Percentiles rank a stretch among this genome's conserved stretches.
phyloP scores from a whole-genome alignment of 2,797 vertebrate genomes.

The Gymnothorax reevesii region DNA sequence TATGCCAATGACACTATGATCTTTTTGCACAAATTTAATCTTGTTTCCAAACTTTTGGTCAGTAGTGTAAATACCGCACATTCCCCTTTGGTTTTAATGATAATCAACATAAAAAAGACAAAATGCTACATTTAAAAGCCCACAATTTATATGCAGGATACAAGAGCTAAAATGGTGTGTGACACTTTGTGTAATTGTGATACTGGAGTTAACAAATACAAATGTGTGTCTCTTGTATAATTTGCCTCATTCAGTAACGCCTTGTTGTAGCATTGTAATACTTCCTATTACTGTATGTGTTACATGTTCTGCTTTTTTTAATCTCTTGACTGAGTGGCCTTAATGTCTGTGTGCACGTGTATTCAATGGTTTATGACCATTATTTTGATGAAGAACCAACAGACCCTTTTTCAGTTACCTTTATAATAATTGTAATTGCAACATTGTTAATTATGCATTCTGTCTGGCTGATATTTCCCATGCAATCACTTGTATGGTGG shows the following conservation, averaged over 20 bases:
- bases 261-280: neutral
- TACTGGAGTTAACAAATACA: neutral
- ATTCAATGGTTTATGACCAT: neutral
- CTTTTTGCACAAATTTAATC: no score
- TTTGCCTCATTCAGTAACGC: neutral
- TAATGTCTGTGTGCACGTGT: neutral
- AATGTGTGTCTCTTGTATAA: neutral
- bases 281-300: neutral
- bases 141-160: neutral
- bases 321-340: neutral
- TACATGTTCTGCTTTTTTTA: neutral
- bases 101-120: neutral
- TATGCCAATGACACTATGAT: no score
- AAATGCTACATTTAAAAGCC: neutral
- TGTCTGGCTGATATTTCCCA: slow-evolving; percentile 5
- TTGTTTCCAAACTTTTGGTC: no score
- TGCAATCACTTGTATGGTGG: neutral
- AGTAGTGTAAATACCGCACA: neutral
- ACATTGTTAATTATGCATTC: slow-evolving; percentile 13
- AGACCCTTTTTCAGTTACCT: neutral
- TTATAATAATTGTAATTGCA: neutral
- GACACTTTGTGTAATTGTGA: neutral
- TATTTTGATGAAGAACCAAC: neutral
- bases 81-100: neutral
- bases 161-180: neutral